Percentiles rank a stretch among this genome's conserved stretches.
These are phyloP conservation scores for Oscheius sp. DNA, from an alignment of 1,140 invertebrate genomes.

Conservation along the genomic window DNA sequence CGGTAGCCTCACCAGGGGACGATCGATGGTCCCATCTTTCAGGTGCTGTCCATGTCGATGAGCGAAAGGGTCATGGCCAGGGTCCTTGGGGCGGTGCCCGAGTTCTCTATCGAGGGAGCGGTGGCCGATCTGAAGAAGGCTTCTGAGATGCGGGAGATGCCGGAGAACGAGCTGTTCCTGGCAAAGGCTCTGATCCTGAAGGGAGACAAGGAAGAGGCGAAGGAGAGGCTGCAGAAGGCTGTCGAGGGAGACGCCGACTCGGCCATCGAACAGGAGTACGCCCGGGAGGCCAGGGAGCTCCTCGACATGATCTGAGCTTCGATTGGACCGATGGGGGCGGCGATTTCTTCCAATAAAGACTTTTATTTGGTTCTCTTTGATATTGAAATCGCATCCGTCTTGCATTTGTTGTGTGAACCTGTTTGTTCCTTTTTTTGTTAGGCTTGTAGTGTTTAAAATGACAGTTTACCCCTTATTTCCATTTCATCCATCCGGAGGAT, in stretches of 20 bases:
- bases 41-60: background rate
- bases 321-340: no score
- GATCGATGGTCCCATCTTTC: no score
- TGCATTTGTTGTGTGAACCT: no score
- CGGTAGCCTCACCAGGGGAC: no score
- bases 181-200: background rate
- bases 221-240: background rate
- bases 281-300: background rate
- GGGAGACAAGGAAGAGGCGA: background rate
- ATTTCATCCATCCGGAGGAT: no score
- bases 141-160: background rate
- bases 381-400: no score
- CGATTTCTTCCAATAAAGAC: no score
- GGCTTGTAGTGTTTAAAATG: no score
- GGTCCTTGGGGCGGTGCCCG: background rate
- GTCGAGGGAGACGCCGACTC: background rate
- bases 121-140: background rate
- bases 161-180: background rate
- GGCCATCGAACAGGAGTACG: background rate
- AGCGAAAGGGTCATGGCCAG: background rate
- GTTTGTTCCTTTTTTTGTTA: no score
- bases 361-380: no score
- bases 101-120: background rate
- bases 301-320: no score
- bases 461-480: no score